Evolutionary conservation across 2,888 invertebrate genomes (phyloP), one percentile per base, ranked within the genome.

Genomic region (Ichneumoninae sp.): DNA sequence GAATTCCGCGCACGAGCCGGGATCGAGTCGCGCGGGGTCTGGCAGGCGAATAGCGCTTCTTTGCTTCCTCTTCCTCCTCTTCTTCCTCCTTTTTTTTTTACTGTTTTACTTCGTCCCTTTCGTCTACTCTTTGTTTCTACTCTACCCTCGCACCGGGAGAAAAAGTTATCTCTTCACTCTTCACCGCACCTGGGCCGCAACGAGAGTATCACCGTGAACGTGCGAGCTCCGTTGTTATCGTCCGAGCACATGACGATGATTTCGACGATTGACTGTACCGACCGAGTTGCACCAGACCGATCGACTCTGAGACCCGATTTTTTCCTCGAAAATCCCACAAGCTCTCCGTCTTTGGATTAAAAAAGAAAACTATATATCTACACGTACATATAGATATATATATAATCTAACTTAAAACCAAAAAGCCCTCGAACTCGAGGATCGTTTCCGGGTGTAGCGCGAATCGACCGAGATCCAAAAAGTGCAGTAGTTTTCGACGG

Each of bases 1-100:
- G 30, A 74, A 83, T 77, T 83, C 83, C 73, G 65, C 19, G 57
- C 83, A 79, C 78, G 74, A 70, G 60, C 73, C 16, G 63, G 78
- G 73, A 83, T 78, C 74, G 78, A 54, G 66, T 79, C 63, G 71
- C 40, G 63, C 65, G 79, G 65, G 73, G 47, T 54, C 40, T 33
- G 10, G 44, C n/a, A 63, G 54, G 33, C 73, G 57, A 68, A 73
- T 30, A 36, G 63, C 74, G 44, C 69, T 83, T 65, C 33, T 70
- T 26, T 54, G 33, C 63, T 63, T 60, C 30, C 47, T 71, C n/a
- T 70, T 47, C 30, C 40, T 40, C 54, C 65, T 22, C 40, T n/a
- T 33, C 26, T 6, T 63, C 26, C 26, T 33, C 13, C 5, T 26
- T 10, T 40, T 3, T 40, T 3, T 50, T 13, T 54, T 54, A 65